Conservation (phyloP, 2,888 invertebrate genomes). For the Gandaritis pyraliata region DNA sequence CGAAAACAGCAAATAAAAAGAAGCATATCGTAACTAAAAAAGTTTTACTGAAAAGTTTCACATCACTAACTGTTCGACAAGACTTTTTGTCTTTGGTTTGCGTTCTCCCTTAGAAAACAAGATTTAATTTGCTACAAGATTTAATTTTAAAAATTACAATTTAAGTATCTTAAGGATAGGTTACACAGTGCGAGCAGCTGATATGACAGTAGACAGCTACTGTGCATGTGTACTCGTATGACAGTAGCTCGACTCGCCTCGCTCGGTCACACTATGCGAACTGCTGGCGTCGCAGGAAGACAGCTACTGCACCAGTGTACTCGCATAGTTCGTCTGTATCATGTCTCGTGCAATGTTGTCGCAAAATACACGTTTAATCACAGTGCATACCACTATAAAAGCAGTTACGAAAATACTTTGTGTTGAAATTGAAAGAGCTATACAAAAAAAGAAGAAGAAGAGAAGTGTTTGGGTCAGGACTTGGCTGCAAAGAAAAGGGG, state of each 20-base stretch:
- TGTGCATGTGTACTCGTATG: conserved; percentile 33
- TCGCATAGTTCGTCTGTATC: conserved; percentile 18
- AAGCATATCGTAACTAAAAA: too few relatives aligned
- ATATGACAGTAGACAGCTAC: conserved; percentile 37
- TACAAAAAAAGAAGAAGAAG: conserved; percentile 31
- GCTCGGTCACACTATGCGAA: conserved; percentile 30
- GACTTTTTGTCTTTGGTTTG: too few relatives aligned
- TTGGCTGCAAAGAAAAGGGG: conserved; percentile 33
- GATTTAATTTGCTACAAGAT: too few relatives aligned
- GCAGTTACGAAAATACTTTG: conserved; percentile 31
- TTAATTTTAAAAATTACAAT: too few relatives aligned
- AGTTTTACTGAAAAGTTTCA: too few relatives aligned
- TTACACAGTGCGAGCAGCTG: conserved; percentile 33
- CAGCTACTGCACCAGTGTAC: conserved; percentile 31
- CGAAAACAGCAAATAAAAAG: too few relatives aligned
- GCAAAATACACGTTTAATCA: conserved; percentile 29
- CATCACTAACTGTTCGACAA: too few relatives aligned
- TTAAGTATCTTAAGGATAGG: too few relatives aligned
- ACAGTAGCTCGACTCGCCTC: conserved; percentile 29
- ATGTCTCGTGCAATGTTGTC: conserved; percentile 29
- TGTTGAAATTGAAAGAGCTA: conserved; percentile 28
- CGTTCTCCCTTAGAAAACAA: too few relatives aligned
- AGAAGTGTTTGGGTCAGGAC: conserved; percentile 31
- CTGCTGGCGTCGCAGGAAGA: conserved; percentile 24
- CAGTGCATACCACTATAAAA: conserved; percentile 9